Conservation (phyloP, 1,140 invertebrate species). For the honey bee (Apis mellifera) region DNA sequence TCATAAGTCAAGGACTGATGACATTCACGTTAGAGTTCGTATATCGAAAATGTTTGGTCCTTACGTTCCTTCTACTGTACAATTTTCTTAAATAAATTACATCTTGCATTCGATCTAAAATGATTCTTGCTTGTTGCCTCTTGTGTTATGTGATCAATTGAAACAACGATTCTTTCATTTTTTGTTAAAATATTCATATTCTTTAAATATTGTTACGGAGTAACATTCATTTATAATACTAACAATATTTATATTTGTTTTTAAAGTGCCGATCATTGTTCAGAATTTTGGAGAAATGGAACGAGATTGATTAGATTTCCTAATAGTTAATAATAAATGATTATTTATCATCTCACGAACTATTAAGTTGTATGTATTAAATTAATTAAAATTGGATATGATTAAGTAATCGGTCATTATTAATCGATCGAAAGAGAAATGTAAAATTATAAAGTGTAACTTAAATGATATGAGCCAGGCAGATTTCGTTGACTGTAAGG, state of each 20-base stretch:
- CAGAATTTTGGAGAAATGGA: neutral
- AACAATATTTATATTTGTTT: neutral
- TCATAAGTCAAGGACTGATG: neutral
- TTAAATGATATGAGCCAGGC: neutral
- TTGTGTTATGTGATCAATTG: neutral
- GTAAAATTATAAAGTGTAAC: neutral
- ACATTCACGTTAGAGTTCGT: neutral
- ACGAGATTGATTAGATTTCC: neutral
- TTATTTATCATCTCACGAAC: neutral
- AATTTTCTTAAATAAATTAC: slow-evolving; percentile 21
- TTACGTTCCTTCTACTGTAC: slow-evolving; percentile 41
- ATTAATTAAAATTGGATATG: slow-evolving; percentile 15
- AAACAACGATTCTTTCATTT: neutral
- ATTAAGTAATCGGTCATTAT: slow-evolving; percentile 6
- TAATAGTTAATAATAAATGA: neutral
- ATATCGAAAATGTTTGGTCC: slow-evolving; percentile 45
- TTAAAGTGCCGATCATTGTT: slow-evolving; percentile 7
- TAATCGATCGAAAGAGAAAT: neutral
- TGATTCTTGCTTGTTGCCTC: neutral
- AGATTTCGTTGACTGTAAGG: slow-evolving; percentile 25
- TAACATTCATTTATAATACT: no score
- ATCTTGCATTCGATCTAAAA: neutral
- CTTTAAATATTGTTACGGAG: neutral
- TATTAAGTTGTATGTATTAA: neutral
- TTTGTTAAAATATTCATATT: slow-evolving; percentile 22